A percentile compares a stretch with the other conserved stretches of the same genome.
These are phyloP conservation scores for Drosophila gunungcola DNA, from an alignment of 1,140 invertebrate species.

Conservation along the genomic window DNA sequence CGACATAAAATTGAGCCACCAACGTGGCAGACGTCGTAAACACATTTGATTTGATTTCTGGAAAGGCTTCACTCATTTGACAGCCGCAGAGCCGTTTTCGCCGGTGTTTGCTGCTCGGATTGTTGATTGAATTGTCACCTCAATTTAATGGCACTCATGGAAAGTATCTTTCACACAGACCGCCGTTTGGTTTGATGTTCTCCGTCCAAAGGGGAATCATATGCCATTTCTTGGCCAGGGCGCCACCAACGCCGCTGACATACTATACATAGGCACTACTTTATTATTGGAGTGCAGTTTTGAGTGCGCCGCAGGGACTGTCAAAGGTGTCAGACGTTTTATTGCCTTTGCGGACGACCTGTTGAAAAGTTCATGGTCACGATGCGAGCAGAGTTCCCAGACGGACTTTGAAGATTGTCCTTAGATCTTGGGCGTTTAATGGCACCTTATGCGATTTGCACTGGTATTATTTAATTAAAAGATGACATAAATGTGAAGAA, in stretches of 20 bases:
- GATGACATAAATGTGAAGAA: background rate
- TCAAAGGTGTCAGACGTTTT: slow-evolving; percentile 80
- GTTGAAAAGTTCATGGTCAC: slow-evolving; percentile 79
- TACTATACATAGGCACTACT: slow-evolving; percentile 33
- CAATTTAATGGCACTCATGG: slow-evolving; percentile 57
- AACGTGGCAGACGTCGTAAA: slow-evolving; percentile 69
- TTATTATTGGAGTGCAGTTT: slow-evolving; percentile 1
- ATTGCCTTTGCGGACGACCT: slow-evolving; percentile 67
- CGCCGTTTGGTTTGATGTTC: slow-evolving; percentile 59
- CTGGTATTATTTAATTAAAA: slow-evolving; percentile 29
- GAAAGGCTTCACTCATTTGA: slow-evolving; percentile 67
- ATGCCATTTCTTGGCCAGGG: slow-evolving; percentile 43
- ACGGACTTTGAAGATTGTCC: slow-evolving; percentile 34
- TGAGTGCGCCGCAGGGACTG: slow-evolving; percentile 38
- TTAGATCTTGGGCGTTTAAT: slow-evolving; percentile 17
- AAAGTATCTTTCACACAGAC: slow-evolving; percentile 51
- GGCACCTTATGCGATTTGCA: slow-evolving; percentile 16
- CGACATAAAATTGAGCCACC: slow-evolving; percentile 73
- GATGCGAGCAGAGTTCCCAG: slow-evolving; percentile 7
- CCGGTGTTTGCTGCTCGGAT: slow-evolving; percentile 46
- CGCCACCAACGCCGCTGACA: slow-evolving; percentile 60
- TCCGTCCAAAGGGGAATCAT: slow-evolving; percentile 28
- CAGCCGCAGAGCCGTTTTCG: slow-evolving; percentile 38
- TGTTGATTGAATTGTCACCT: slow-evolving; percentile 82
- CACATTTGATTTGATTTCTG: slow-evolving; percentile 80